A percentile compares a stretch with the other conserved stretches of the same genome.
Evolutionary conservation across 2,888 invertebrate genomes (phyloP).

Genomic region (Litoditis marina): DNA sequence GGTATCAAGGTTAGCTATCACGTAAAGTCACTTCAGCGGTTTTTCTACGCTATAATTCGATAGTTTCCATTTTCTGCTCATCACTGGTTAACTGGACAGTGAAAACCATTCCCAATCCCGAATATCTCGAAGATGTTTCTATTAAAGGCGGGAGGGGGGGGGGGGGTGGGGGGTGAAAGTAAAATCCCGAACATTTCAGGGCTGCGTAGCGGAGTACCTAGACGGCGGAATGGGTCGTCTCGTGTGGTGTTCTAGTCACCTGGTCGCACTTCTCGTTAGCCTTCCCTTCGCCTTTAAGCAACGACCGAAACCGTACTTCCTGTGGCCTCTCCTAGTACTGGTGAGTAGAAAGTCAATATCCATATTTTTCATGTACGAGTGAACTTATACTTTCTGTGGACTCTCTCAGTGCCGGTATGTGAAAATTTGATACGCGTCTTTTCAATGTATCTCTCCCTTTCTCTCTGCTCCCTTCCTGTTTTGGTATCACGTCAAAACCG

Average conservation of each 20-base stretch:
- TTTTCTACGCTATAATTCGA: neutral
- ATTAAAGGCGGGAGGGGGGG: neutral
- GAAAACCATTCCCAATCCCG: neutral
- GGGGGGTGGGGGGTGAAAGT: no score
- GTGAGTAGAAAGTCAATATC: no score
- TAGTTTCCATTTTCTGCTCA: neutral
- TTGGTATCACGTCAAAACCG: no score
- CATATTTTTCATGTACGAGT: no score
- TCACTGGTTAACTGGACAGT: neutral
- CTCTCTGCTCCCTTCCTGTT: no score
- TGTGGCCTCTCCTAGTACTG: conserved; percentile 57
- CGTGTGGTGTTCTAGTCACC: conserved; percentile 42
- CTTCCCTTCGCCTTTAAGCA: conserved; percentile 50
- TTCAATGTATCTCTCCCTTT: no score
- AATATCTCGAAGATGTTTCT: neutral
- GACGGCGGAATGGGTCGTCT: conserved; percentile 53
- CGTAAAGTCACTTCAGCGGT: neutral
- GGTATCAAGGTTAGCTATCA: no score
- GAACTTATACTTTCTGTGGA: no score
- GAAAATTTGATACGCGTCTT: no score
- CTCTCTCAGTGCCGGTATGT: no score
- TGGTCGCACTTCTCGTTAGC: conserved; percentile 46
- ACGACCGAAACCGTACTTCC: conserved; percentile 47
- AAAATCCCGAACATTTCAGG: conserved; percentile 15
- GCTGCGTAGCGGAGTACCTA: conserved; percentile 56